A percentile compares a stretch with the other conserved stretches of the same genome.
phyloP scores from a whole-genome alignment of 2,113 vertebrate species.

The Actinemys pallida region DNA sequence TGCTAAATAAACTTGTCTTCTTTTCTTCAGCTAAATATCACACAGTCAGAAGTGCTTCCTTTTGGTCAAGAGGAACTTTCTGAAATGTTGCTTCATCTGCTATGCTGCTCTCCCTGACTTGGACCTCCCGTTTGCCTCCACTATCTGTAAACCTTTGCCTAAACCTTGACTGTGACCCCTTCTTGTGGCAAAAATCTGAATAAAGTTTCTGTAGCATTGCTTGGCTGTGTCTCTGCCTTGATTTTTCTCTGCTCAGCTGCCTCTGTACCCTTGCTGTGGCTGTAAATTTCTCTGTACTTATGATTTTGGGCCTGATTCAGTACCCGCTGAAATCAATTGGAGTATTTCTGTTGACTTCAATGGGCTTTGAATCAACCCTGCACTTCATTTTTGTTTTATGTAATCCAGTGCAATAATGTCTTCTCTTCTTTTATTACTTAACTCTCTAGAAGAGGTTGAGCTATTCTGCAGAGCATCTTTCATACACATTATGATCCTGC shows the following conservation, averaged over 20 bases:
- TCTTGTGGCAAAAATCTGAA: accelerated
- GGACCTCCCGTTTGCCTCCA: neutral
- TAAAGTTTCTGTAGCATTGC: neutral
- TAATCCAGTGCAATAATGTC: neutral
- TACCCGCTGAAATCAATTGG: neutral
- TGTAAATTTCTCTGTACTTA: neutral
- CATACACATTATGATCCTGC: neutral
- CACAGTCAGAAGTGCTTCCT: no score
- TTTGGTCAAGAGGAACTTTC: accelerated
- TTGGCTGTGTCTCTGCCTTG: neutral
- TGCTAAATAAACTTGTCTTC: no score
- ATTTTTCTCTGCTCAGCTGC: neutral
- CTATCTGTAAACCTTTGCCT: neutral
- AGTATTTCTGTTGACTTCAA: neutral
- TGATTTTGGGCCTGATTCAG: neutral
- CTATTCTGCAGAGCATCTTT: neutral
- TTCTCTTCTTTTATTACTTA: no score
- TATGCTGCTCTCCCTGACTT: accelerated
- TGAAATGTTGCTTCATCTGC: neutral
- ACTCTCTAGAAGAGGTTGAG: neutral
- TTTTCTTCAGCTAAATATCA: neutral
- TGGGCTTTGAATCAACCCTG: neutral
- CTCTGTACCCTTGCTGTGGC: neutral
- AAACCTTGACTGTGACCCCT: neutral
- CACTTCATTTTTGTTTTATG: neutral